Evolutionary conservation across 1,140 invertebrate species (phyloP), one percentile per base, ranked within the genome.

Genomic region (Procambarus clarkii): DNA sequence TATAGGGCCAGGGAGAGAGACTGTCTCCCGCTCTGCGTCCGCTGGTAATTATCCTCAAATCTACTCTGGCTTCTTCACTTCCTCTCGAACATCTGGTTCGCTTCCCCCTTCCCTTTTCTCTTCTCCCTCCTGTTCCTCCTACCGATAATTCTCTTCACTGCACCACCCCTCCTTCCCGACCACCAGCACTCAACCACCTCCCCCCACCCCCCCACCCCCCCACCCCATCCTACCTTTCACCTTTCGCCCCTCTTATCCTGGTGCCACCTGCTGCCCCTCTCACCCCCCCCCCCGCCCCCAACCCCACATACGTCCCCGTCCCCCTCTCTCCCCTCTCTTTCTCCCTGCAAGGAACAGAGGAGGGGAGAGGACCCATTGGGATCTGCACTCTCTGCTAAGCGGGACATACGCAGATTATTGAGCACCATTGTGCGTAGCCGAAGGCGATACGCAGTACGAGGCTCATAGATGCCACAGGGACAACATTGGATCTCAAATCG

Each of bases 31-130:
- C 60, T 15, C 60, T 69, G 18, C 60, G 18, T 74, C 69, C 69
- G 13, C 69, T 74, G 18, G 21, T 74, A 24, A 74, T 74, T 74
- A 74, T 74, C 4, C 24, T 34, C 34, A 3, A 24, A 24, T 9
- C 48, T 24, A 9, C 64, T 76, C n/a, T 46, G 21, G 34, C 77
- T 64, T 69, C 34, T 69, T 83, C 34, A 18, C 76, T 58, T 86
- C 74, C 76, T 58, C 34, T 9, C 74, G 7, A 74, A 50, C 85
- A 86, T 78, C 85, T 86, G 85, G 85, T 24, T 86, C 60, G 46
- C 76, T 54, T 58, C 46, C 69, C 84, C 50, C 24, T 60, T 64
- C 13, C n/a, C 50, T 34, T n/a, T 44, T 15, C 44, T 45, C 50
- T 50, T 60, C n/a, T 21, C 13, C 18, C 60, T 58, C 80, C 50